Evolutionary conservation across 2,797 vertebrate genomes (phyloP).

Genomic region (Sebastolobus alascanus): DNA sequence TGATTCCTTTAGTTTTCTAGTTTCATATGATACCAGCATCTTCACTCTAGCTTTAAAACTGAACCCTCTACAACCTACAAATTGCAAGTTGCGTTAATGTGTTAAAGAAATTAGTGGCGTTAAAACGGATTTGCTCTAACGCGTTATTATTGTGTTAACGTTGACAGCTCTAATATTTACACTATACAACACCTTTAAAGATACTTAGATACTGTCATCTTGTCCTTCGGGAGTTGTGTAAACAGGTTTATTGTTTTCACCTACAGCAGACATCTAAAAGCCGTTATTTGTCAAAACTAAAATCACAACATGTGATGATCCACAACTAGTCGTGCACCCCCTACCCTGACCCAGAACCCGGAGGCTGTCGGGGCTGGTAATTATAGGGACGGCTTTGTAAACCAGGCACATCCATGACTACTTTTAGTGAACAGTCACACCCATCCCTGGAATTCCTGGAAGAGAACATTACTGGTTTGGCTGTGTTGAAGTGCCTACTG

Average conservation of each 20-base stretch:
- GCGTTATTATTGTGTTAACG: too few relatives aligned
- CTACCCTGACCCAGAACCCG: constrained; percentile 64
- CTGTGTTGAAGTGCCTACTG: constrained; percentile 77
- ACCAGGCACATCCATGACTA: constrained; percentile 80
- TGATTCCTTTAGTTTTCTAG: neutral
- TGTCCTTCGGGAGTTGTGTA: neutral
- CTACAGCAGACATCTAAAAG: neutral
- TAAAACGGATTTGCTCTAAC: too few relatives aligned
- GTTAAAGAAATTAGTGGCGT: too few relatives aligned
- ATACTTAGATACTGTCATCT: neutral
- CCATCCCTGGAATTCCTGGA: constrained; percentile 84
- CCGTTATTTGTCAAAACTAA: constrained; percentile 15
- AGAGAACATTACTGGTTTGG: constrained; percentile 84
- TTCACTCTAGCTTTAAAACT: too few relatives aligned
- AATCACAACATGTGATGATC: constrained; percentile 20
- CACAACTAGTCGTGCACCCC: constrained; percentile 49
- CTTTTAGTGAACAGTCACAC: constrained; percentile 84
- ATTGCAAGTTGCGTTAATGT: too few relatives aligned
- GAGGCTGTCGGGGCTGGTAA: constrained; percentile 75
- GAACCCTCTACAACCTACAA: too few relatives aligned
- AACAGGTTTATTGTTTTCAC: constrained; percentile 17
- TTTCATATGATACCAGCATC: too few relatives aligned
- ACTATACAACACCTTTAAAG: neutral
- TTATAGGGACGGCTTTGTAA: constrained; percentile 80
- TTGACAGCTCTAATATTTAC: too few relatives aligned